Base-by-base conservation (phyloP, 2,113 vertebrate genomes). In the Antigone vipio region DNA sequence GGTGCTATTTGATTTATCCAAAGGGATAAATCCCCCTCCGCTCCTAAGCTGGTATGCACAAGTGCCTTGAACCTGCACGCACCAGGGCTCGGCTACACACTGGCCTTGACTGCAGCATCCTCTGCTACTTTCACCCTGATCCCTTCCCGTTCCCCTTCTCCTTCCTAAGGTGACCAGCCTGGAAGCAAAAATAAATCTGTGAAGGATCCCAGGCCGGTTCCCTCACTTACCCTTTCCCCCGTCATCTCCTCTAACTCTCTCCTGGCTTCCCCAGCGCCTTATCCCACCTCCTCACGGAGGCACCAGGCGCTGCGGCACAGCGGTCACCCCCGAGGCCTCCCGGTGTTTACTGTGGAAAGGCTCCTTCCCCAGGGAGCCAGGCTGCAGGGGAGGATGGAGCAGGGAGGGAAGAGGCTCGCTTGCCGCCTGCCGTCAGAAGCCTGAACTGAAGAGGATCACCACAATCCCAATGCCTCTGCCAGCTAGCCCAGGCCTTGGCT, bases 371-470 rank as follows among this genome's bases (percentile, higher is more conserved):
- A 2, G 55, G 63, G 66, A 56, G n/a, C 24, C 58, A 60, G 62
- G 26, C 81, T 12, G 75, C 45, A 38, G 45, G 26, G 44, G 32
- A 42, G 32, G 34, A 35, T 22, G 58, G 38, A 66, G 75, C 32
- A 18, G 19, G 44, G 40, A 74, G 59, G 73, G 45, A 93, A 91
- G 92, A 38, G 49, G 45, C 72, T 93, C n/a, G 69, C 86, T 94
- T 92, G 96, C 95, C 92, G 34, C 93, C 93, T 96, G 86, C 94
- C 1, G 89, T 88, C 88, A 35, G 68, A 69, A 96, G n/a, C 27
- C 53, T 69, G 92, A 88, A 97, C 75, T 96, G 92, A 89, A 87
- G 30, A 53, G 79, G 60, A 42, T 7, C 5, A 5, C 47, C 2
- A 11, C 6, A 38, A 72, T 69, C 20, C 53, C 2, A 0, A 32